Percentiles rank a stretch among this genome's conserved stretches.
phyloP scores from a whole-genome alignment of 1,140 invertebrate species.

The Condylostylus longicornis region DNA sequence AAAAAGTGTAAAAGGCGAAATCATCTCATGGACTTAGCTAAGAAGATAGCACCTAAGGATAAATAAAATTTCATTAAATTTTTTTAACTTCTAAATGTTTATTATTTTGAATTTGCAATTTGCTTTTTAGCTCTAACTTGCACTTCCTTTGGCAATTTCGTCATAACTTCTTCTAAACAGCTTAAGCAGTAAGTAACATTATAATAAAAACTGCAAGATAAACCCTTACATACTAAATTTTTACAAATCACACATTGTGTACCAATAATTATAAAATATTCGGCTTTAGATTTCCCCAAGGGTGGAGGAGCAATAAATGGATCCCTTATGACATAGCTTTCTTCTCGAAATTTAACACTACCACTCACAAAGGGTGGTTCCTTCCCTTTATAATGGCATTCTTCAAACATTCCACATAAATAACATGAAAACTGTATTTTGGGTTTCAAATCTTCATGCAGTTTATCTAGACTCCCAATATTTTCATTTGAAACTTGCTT shows the following conservation, averaged over 20 bases:
- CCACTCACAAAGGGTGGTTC: slow-evolving; percentile 51
- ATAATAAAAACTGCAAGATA: slow-evolving; percentile 67
- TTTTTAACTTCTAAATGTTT: no score
- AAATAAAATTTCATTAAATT: not conserved
- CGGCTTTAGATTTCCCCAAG: slow-evolving; percentile 35
- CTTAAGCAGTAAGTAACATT: slow-evolving; percentile 50
- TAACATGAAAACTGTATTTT: slow-evolving; percentile 45
- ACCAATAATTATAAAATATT: slow-evolving; percentile 56
- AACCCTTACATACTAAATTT: slow-evolving; percentile 51
- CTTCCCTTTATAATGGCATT: slow-evolving; percentile 55
- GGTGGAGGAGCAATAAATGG: slow-evolving; percentile 52
- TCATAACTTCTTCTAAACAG: slow-evolving; percentile 45
- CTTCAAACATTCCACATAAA: slow-evolving; percentile 46
- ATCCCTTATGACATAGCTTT: slow-evolving; percentile 67
- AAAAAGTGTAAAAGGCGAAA: no score
- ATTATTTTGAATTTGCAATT: slow-evolving; percentile 10
- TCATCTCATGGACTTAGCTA: no score
- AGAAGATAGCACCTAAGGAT: not conserved
- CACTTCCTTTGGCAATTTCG: slow-evolving; percentile 48
- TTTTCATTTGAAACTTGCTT: no score
- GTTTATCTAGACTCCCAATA: no score
- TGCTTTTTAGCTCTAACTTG: slow-evolving; percentile 35
- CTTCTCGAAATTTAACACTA: slow-evolving; percentile 43
- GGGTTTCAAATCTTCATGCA: slow-evolving; percentile 19
- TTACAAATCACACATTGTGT: slow-evolving; percentile 52